Evolutionary conservation across 2,797 vertebrate species (phyloP), one percentile per base, ranked within the genome.

Genomic region (Peromyscus eremicus): DNA sequence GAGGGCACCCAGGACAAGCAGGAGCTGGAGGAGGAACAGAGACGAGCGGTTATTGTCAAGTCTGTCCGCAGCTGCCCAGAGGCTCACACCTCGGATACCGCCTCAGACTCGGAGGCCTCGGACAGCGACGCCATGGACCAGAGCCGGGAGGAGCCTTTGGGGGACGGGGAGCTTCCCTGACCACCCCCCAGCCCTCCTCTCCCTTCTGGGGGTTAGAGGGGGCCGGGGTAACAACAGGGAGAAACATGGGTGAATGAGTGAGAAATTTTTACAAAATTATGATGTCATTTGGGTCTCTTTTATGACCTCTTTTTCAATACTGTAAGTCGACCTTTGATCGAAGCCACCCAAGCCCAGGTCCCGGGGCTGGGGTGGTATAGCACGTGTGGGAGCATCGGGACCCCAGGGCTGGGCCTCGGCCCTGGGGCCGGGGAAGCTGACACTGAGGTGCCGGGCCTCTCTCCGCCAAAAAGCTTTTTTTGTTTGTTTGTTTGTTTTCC

Each of bases 1-100:
- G 99, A 99, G 98, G 99, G 99, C 97, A 99, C 99, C 37, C 99
- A 99, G 98, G 99, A 99, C 93, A 99, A 99, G 66, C 98, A 98
- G 94, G 99, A 99, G 94, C 99, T 99, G 27, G 99, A 99, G 96
- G 99, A 99, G 81, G 99, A 99, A 97, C 99, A 99, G 98, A 98
- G 99, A 49, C 98, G 99, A 9, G 99, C 99, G 0, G 99, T 99
- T 93, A 99, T 99, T 0, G 99, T 99, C 97, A 99, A 99, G 68
- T 99, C 99, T 0, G 98, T 98, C 0, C 99, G 99, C 0, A 97
- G 98, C 91, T 99, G 99, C 93, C 99, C 99, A 0, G 99, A 99
- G 83, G 95, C 98, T 1, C 99, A 98, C 0, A 98, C 98, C 98
- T 99, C 99, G 0, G 99, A 99, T 98, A 99, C 99, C 0, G 99